Evolutionary conservation across 2,888 invertebrate species (phyloP).

Genomic region (Lepidochrysops patricia): DNA sequence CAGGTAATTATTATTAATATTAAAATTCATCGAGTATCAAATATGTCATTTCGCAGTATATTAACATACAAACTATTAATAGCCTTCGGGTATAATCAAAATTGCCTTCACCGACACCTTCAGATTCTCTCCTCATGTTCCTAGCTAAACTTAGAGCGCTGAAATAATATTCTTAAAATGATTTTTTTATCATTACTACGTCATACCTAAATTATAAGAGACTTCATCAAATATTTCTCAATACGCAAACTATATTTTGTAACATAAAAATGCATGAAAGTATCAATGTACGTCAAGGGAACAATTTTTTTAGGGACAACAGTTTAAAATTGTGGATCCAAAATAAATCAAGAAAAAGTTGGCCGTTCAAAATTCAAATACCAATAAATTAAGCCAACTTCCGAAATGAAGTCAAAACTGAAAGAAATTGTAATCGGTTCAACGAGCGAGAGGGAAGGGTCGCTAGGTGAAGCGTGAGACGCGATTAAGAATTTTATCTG

Average conservation of each 20-base stretch:
- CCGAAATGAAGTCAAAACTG: conserved; percentile 38
- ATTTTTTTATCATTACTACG: too few relatives aligned
- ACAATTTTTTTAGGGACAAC: neutral
- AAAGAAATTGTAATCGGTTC: conserved; percentile 44
- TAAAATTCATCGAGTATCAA: conserved; percentile 34
- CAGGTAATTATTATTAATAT: neutral
- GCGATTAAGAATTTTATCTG: conserved; percentile 60
- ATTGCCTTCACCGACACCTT: conserved; percentile 29
- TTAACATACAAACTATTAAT: conserved; percentile 38
- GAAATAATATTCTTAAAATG: too few relatives aligned
- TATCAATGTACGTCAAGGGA: neutral
- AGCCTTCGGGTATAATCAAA: conserved; percentile 49
- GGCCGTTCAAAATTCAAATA: conserved; percentile 15
- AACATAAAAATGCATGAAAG: neutral
- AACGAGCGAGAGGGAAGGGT: conserved; percentile 36
- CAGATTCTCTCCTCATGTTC: conserved; percentile 24
- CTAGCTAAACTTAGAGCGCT: neutral
- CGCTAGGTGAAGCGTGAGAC: conserved; percentile 39
- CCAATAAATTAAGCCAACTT: conserved; percentile 26
- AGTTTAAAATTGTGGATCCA: neutral
- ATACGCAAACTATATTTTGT: too few relatives aligned
- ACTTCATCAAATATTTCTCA: too few relatives aligned
- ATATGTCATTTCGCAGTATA: conserved; percentile 21
- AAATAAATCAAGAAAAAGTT: conserved; percentile 9
- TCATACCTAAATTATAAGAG: too few relatives aligned